A percentile compares a stretch with the other conserved stretches of the same genome.
phyloP scores from a whole-genome alignment of 2,888 invertebrate species.

The Lysandra bellargus region DNA sequence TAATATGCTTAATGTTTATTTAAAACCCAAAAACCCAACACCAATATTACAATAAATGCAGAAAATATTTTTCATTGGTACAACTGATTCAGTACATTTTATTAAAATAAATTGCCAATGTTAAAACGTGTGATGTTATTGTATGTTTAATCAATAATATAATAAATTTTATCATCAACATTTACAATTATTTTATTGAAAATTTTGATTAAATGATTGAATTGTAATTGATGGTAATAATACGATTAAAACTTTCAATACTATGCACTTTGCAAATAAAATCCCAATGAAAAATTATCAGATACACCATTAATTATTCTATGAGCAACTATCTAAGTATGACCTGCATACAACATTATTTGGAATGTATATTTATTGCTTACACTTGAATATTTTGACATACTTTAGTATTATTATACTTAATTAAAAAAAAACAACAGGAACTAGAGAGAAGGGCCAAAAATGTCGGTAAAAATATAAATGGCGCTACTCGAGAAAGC shows the following conservation, averaged over 20 bases:
- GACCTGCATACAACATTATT: conserved; percentile 24
- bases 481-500: too few relatives aligned
- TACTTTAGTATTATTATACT: conserved; percentile 7
- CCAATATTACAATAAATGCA: conserved; percentile 39
- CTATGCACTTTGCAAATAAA: conserved; percentile 42
- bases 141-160: conserved; percentile 45
- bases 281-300: conserved; percentile 67
- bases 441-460: not conserved
- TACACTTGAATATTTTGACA: not conserved
- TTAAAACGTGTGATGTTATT: conserved; percentile 43
- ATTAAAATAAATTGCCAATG: conserved; percentile 48
- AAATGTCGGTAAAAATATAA: too few relatives aligned
- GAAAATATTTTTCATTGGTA: conserved; percentile 66
- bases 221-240: conserved; percentile 51
- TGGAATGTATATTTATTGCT: not conserved
- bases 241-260: conserved; percentile 35
- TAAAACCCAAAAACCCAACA: conserved; percentile 44
- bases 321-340: conserved; percentile 18
- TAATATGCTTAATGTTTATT: conserved; percentile 50
- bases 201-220: conserved; percentile 57
- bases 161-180: conserved; percentile 48
- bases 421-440: not conserved
- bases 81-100: conserved; percentile 44
- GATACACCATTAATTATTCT: conserved; percentile 38
- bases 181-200: conserved; percentile 65